A percentile compares a stretch with the other conserved stretches of the same genome.
These are phyloP conservation scores for Bos javanicus DNA, from an alignment of 2,113 vertebrate genomes.

Conservation along the genomic window DNA sequence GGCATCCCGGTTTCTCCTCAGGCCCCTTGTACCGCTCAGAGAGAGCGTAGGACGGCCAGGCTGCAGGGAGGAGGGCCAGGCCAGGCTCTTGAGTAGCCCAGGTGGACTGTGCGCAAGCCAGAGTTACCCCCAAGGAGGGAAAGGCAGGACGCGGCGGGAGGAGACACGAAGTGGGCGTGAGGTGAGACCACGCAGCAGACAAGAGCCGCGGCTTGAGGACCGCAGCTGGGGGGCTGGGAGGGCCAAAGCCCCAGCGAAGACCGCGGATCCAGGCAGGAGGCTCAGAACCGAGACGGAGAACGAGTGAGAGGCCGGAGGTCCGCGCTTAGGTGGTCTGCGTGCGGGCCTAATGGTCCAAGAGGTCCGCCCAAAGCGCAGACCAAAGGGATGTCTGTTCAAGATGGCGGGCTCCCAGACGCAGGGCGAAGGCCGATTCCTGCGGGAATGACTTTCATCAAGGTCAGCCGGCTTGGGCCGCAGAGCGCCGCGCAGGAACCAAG, in stretches of 20 bases:
- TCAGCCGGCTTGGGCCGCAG: background rate
- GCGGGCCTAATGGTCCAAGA: background rate
- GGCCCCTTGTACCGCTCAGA: too few relatives aligned
- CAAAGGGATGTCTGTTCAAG: background rate
- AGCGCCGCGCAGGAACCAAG: background rate
- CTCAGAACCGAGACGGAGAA: background rate
- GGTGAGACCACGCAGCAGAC: rapidly evolving
- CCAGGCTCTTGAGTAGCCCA: background rate
- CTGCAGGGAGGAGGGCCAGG: background rate
- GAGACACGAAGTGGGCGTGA: background rate
- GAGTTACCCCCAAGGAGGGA: background rate
- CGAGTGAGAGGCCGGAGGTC: background rate
- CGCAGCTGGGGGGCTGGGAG: rapidly evolving
- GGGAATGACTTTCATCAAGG: conserved; percentile 16
- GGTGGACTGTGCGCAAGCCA: too few relatives aligned
- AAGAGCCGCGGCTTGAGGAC: background rate
- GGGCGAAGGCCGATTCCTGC: rapidly evolving
- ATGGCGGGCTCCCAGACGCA: rapidly evolving
- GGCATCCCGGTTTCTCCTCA: rapidly evolving
- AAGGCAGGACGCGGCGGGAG: background rate
- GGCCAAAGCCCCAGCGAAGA: background rate
- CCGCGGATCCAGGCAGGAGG: rapidly evolving
- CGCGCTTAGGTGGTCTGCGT: background rate
- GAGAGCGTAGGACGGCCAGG: background rate
- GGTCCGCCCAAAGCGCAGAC: background rate